Evolutionary conservation across 23 tunicate species (phyloP), one percentile per base, ranked within the genome.

Genomic region (Ascidia mentula): DNA sequence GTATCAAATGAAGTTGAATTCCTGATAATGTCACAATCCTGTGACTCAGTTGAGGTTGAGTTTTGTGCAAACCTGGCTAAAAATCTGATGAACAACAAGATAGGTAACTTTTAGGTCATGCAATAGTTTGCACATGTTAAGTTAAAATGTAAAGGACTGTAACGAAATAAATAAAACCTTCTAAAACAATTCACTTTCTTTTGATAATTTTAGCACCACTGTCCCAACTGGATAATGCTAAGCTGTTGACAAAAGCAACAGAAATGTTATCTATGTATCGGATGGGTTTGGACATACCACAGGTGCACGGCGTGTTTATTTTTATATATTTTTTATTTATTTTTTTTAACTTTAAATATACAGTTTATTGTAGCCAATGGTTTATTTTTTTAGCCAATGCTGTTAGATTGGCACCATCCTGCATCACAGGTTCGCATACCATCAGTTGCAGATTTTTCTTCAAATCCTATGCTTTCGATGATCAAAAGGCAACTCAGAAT

Each of bases 401-500:
- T 5, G 28, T 9, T 53, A n/a, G n/a, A n/a, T n/a, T n/a, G n/a
- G 13, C 65, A 53, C 22, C 22, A 53, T 53, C 28, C 65, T 5
- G 65, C 22, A 53, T 53, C 22, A 26, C 65, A 53, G 24, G 65
- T 53, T 3, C 65, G 24, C 22, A 37, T 73, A 26, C 86, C 88
- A 24, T 18, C 84, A 33, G 76, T 84, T 0, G 20, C 53, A 0
- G 82, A 84, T 37, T 84, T 84, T 37, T 37, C 77, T 60, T 0
- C 17, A 13, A 40, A 34, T 30, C 88, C 88, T 0, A 40, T 40
- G n/a, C 82, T 84, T n/a, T 73, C 86, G 18, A n/a, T 35, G 32
- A 26, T 45, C 28, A 37, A 72, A 45, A 36, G 79, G 38, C 86
- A 82, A 34, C 46, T 82, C 32, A 38, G 73, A 24, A 34, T 82